Evolutionary conservation across 2,113 vertebrate genomes (phyloP), one percentile per base, ranked within the genome.

Genomic region (Ochotona curzoniae): DNA sequence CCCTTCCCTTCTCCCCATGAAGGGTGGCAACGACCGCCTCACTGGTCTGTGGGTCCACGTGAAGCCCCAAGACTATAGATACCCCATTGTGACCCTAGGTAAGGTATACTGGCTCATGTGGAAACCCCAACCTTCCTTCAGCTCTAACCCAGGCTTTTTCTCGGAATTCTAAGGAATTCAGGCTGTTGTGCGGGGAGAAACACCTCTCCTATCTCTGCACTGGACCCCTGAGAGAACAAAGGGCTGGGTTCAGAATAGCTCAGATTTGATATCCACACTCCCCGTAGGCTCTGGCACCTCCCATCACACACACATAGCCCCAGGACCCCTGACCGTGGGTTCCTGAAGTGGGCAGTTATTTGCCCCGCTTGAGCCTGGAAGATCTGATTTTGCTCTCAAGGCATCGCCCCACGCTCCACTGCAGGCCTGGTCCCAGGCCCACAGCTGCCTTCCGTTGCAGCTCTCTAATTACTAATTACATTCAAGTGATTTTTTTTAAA

Each of bases 41-140:
- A 0, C n/a, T 1, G 7, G 38, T 35, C 54, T 54, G 6, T 35
- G n/a, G 35, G 61, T 10, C 20, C 30, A 8, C 25, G 3, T 0
- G 14, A 69, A 11, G 51, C n/a, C 74, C n/a, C 28, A 4, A 32
- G 32, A 63, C 38, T 4, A 1, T 0, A 1, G 10, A 47, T 54
- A 28, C 1, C 30, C 60, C 76, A 28, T 71, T 32, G 28, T 5
- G 8, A n/a, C 32, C 15, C 26, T 20, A 1, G 38, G 78, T 49
- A 11, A 69, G 8, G 8, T 63, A 32, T 25, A 13, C 28, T 32
- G 47, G 66, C 20, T 64, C 23, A 8, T 0, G 6, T 44, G 79
- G 83, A 17, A 30, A 10, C 87, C 47, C 60, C 32, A 2, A 1
- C 20, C 32, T 47, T n/a, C 7, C 13, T 5, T 14, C 14, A 3